Evolutionary conservation across 2,797 vertebrate genomes (phyloP).

Genomic region (Macroramphosus scolopax): DNA sequence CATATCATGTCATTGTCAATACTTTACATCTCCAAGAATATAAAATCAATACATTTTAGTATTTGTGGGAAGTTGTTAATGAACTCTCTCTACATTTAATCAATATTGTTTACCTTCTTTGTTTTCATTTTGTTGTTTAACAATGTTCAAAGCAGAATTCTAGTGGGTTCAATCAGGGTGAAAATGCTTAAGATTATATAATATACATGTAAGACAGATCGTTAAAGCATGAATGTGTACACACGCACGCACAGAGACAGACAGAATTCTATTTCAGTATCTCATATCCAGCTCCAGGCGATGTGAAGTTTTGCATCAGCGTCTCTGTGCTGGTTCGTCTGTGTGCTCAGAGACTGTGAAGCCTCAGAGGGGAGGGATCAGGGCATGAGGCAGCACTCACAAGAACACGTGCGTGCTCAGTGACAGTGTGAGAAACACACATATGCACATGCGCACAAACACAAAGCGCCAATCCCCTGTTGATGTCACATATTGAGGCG

Average conservation of each 20-base stretch:
- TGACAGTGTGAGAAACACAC: slow-evolving; percentile 37
- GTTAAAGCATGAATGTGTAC: neutral
- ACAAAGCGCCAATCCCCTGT: slow-evolving; percentile 51
- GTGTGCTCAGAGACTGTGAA: slow-evolving; percentile 45
- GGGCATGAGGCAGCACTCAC: slow-evolving; percentile 63
- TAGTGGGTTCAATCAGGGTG: no score
- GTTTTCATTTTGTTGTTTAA: no score
- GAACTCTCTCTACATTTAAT: no score
- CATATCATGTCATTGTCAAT: no score
- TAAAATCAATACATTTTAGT: no score
- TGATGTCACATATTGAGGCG: slow-evolving; percentile 53
- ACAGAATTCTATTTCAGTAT: slow-evolving; percentile 38
- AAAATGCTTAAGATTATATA: no score
- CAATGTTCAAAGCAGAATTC: no score
- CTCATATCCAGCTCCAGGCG: slow-evolving; percentile 28
- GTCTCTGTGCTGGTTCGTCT: neutral
- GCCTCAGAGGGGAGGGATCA: slow-evolving; percentile 41
- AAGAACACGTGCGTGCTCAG: slow-evolving; percentile 56
- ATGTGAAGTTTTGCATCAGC: slow-evolving; percentile 14
- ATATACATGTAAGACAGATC: no score
- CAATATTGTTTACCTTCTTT: no score
- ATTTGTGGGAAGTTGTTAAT: no score
- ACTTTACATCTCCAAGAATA: no score
- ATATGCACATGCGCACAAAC: slow-evolving; percentile 40
- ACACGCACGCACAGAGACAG: slow-evolving; percentile 6